phyloP scores from a whole-genome alignment of 2,113 vertebrate genomes.

The Ceyx melanurus region DNA sequence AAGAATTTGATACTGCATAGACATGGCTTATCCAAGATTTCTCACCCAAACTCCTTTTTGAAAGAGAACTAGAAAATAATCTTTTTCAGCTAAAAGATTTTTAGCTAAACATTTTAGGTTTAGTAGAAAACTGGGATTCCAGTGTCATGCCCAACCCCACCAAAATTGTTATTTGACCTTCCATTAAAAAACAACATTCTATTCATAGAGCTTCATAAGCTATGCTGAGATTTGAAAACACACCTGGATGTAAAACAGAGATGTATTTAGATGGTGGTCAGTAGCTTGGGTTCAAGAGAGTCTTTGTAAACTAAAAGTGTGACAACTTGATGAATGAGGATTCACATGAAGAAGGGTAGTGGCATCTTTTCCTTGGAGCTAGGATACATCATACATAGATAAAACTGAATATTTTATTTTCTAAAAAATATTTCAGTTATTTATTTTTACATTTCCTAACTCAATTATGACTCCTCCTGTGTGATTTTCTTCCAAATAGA shows the following conservation, averaged over 20 bases:
- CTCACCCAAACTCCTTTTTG: not conserved
- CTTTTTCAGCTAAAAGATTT: not conserved
- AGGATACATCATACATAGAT: not conserved
- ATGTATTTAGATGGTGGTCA: not conserved
- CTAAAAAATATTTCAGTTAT: not conserved
- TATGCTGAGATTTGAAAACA: not conserved
- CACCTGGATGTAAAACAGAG: not conserved
- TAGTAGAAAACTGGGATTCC: not conserved
- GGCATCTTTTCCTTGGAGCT: not conserved
- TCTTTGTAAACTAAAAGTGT: not conserved
- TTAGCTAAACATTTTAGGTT: not conserved
- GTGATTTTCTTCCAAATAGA: not conserved
- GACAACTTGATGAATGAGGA: not conserved
- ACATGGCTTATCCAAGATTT: not conserved
- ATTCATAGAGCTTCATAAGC: not conserved
- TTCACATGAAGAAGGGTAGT: not conserved
- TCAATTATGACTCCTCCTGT: not conserved
- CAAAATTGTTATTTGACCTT: not conserved
- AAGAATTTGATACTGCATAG: not conserved
- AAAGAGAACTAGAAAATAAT: not conserved
- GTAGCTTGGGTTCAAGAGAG: not conserved
- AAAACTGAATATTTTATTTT: not conserved
- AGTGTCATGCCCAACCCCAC: rapidly evolving
- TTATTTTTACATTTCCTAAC: not conserved
- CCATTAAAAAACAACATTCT: not conserved